phyloP scores from a whole-genome alignment of 92 coral and sea anemone species.

The Phymanthus crucifer region DNA sequence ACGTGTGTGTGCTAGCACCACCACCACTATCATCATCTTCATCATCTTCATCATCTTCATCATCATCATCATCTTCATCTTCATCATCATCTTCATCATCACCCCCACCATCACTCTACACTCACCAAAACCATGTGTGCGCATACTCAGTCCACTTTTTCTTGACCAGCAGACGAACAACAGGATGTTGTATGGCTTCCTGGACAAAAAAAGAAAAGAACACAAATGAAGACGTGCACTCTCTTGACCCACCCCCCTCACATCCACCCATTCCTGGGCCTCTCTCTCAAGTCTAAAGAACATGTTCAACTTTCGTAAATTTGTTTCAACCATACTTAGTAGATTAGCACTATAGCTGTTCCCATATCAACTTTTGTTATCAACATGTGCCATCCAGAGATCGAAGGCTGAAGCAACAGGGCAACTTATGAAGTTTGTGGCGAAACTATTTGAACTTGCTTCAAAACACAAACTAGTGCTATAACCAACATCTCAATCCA shows the following conservation, averaged over 20 bases:
- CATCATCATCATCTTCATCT: background rate
- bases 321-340: no score
- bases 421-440: no score
- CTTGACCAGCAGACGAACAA: constrained; percentile 69
- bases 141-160: constrained; percentile 79
- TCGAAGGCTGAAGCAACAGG: no score
- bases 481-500: background rate
- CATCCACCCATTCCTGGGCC: no score
- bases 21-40: background rate
- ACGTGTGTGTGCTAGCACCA: background rate
- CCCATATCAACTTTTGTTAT: no score
- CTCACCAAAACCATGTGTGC: constrained; percentile 79
- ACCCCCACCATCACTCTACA: background rate
- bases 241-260: no score
- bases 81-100: background rate
- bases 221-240: background rate
- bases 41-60: background rate
- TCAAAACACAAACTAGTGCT: background rate
- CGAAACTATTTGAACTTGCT: no score
- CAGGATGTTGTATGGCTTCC: constrained; percentile 91
- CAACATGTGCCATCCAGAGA: no score
- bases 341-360: no score
- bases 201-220: background rate
- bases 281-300: no score
- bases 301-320: no score